Conservation (phyloP, 2,113 vertebrate genomes). For the Paratilapia polleni region DNA sequence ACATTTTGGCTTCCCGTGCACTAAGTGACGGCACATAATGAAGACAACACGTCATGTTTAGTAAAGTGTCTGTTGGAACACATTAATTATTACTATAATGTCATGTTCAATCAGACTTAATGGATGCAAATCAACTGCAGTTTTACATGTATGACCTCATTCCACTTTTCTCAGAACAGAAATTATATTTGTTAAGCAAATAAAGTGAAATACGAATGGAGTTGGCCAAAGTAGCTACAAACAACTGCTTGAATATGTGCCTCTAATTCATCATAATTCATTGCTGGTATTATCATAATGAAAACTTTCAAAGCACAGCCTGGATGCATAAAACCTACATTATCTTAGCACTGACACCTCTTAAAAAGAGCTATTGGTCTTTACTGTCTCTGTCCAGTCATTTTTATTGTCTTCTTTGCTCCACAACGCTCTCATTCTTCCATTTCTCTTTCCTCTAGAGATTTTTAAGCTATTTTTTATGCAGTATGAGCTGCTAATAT, state of each 20-base stretch:
- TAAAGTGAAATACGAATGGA: neutral
- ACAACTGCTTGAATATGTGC: neutral
- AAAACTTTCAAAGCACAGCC: neutral
- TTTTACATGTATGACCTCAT: neutral
- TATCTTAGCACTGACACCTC: neutral
- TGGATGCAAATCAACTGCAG: neutral
- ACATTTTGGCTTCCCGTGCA: neutral
- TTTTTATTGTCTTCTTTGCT: neutral
- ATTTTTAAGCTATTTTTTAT: constrained; percentile 3
- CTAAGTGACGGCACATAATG: neutral
- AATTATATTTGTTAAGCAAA: neutral
- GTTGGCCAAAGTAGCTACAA: neutral
- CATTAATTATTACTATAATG: neutral
- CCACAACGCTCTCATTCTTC: neutral
- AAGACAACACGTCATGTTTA: neutral
- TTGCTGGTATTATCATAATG: neutral
- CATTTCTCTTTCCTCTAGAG: neutral
- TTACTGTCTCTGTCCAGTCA: neutral
- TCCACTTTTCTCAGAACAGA: neutral
- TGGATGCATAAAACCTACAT: neutral
- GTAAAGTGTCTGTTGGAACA: neutral
- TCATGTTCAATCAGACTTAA: neutral
- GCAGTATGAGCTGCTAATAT: neutral
- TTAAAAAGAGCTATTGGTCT: neutral
- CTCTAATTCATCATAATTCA: neutral